Evolutionary conservation across 2,113 vertebrate species (phyloP).

Genomic region (Ranitomeya imitator): DNA sequence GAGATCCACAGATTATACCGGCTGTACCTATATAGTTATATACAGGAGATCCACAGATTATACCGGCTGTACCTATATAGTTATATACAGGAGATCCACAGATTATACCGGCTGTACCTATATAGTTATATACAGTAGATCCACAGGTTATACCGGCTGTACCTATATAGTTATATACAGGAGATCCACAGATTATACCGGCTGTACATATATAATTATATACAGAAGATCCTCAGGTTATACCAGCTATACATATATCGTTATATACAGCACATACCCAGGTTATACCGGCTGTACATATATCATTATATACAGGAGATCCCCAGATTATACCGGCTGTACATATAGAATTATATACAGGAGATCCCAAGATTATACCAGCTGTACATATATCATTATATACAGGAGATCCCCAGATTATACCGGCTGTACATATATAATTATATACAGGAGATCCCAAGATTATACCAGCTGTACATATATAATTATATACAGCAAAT

Average conservation of each 20-base stretch:
- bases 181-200: too few relatives aligned
- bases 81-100: background rate
- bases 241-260: background rate
- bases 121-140: background rate
- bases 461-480: background rate
- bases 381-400: background rate
- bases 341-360: background rate
- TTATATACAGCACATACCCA: background rate
- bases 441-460: background rate
- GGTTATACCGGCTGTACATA: too few relatives aligned
- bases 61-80: too few relatives aligned
- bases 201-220: background rate
- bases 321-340: background rate
- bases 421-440: too few relatives aligned
- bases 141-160: background rate
- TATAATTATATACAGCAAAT: background rate
- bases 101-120: background rate
- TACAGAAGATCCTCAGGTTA: background rate
- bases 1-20: background rate
- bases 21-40: background rate
- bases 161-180: background rate
- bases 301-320: background rate
- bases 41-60: background rate
- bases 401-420: background rate
- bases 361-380: background rate